These are phyloP conservation scores for Umimayanthus kanabou DNA, from an alignment of 92 coral and sea anemone species.

Conservation along the genomic window DNA sequence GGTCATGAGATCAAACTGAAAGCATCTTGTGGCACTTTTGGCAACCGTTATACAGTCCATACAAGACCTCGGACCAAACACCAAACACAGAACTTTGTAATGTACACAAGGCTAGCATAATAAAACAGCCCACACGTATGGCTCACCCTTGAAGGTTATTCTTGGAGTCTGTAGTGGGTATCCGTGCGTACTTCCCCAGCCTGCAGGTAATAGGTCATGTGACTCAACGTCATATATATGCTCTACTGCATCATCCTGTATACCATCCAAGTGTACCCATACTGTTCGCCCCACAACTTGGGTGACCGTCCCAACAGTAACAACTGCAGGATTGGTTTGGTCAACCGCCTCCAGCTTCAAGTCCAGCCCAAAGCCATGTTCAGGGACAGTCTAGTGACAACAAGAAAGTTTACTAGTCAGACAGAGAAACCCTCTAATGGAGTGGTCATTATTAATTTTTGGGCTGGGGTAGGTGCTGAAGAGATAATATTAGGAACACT, in stretches of 20 bases:
- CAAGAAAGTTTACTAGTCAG: not conserved
- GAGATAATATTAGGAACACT: too few relatives aligned
- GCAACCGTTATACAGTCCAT: too few relatives aligned
- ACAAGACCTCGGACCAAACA: too few relatives aligned
- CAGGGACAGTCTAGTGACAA: constrained; percentile 52
- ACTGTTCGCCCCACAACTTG: constrained; percentile 87
- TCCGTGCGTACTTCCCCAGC: constrained; percentile 90
- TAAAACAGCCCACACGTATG: too few relatives aligned
- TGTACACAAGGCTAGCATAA: too few relatives aligned
- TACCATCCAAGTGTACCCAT: constrained; percentile 81
- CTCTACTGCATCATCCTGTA: constrained; percentile 68
- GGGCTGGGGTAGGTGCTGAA: too few relatives aligned
- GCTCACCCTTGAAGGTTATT: constrained; percentile 14
- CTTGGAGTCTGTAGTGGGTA: constrained; percentile 75
- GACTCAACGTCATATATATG: constrained; percentile 87
- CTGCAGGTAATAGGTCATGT: constrained; percentile 74
- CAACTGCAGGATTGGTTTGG: constrained; percentile 71
- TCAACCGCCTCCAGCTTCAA: constrained; percentile 86
- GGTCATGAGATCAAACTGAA: too few relatives aligned
- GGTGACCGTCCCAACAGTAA: constrained; percentile 79
- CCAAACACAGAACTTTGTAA: too few relatives aligned
- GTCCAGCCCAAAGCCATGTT: constrained; percentile 65
- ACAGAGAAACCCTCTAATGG: too few relatives aligned
- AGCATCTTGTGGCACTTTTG: too few relatives aligned
- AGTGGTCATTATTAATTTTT: too few relatives aligned